Evolutionary conservation across 2,113 vertebrate genomes (phyloP), one percentile per base, ranked within the genome.

Genomic region (Lagopus muta): DNA sequence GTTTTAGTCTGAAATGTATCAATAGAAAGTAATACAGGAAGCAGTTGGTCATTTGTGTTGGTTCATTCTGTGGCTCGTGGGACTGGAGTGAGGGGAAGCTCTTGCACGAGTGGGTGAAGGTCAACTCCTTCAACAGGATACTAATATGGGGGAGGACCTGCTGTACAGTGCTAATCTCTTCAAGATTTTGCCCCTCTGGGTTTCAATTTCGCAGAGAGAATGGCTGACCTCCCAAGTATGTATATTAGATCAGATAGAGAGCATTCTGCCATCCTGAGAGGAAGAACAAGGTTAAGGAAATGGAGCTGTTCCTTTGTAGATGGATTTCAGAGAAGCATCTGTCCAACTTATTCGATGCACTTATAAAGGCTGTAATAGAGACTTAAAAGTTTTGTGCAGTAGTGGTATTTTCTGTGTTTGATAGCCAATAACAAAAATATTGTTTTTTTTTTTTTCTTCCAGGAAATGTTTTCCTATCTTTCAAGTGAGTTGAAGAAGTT

Each of bases 401-500:
- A 62, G 18, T 84, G 17, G 21, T 89, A 4, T 88, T 90, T 92
- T 88, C 84, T 93, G 85, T 78, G 34, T 86, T 87, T 86, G 76
- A 86, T 78, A 90, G 69, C 71, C 82, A 88, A 75, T 88, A 88
- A 91, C 57, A 78, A 83, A 91, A 96, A 86, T 75, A 90, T 2
- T 86, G 40, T n/a, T 61, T 25, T 92, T 27, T 52, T 27, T 52
- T 85, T 94, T 92, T 77, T 96, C 96, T 94, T 94, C 62, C 96
- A 99, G 99, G 99, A 99, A 97, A 98, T 99, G 96, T 99, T 99
- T 98, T 97, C 83, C 1, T 98, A 99, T 95, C 98, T 99, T 97
- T 98, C 98, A 65, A 97, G 97, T 91, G 98, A 99, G 95, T 95
- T 99, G 92, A 98, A 98, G 96, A 98, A 95, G 86, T 95, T 99